Evolutionary conservation across 1,140 invertebrate species (phyloP).

Genomic region (Ostrea edulis): DNA sequence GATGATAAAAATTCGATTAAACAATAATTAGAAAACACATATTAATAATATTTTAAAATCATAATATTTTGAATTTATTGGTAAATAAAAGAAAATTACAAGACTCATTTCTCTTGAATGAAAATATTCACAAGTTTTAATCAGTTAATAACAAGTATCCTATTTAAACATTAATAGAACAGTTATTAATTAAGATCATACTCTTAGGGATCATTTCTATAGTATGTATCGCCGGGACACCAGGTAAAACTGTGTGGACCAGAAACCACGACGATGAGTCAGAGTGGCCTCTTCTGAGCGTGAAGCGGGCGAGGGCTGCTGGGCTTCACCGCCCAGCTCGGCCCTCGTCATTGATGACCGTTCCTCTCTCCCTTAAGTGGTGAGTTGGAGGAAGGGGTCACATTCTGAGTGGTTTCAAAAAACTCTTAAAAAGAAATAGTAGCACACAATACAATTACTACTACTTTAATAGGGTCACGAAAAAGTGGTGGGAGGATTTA

Average conservation of each 20-base stretch:
- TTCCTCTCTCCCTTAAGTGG: slow-evolving; percentile 67
- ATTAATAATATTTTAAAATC: not conserved
- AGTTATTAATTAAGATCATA: slow-evolving; percentile 52
- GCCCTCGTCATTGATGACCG: slow-evolving; percentile 65
- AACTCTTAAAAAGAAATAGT: not conserved
- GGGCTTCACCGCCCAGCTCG: not conserved
- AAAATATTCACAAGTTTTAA: not conserved
- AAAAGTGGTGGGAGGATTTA: too few relatives aligned
- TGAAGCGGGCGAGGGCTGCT: slow-evolving; percentile 57
- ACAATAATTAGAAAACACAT: not conserved
- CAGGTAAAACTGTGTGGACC: slow-evolving; percentile 61
- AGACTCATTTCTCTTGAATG: not conserved
- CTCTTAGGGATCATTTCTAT: slow-evolving; percentile 66
- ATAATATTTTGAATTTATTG: not conserved
- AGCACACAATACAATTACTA: too few relatives aligned
- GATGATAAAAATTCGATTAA: not conserved
- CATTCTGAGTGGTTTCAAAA: slow-evolving; percentile 65
- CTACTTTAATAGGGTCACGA: too few relatives aligned
- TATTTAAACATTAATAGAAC: not conserved
- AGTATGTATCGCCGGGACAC: slow-evolving; percentile 63
- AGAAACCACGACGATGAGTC: slow-evolving; percentile 66
- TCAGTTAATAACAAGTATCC: not conserved
- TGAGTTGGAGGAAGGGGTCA: slow-evolving; percentile 64
- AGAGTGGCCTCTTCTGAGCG: slow-evolving; percentile 67
- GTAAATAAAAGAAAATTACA: not conserved